A percentile compares a stretch with the other conserved stretches of the same genome.
Conservation (phyloP, 1,140 invertebrate genomes). For the Drosophila athabasca region DNA sequence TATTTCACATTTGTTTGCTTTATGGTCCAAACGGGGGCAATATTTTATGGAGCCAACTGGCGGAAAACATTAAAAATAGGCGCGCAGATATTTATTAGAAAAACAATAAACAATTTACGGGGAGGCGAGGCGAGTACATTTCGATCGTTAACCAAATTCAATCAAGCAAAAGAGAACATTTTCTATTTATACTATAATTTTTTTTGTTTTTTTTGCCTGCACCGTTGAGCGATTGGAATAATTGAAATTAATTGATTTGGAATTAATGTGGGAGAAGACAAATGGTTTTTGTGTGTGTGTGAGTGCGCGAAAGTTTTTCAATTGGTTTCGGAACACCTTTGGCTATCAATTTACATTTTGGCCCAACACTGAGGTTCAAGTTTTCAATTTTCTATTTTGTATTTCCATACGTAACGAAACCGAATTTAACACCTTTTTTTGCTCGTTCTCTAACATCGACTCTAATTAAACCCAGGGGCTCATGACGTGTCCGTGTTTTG, state of each 20-base stretch:
- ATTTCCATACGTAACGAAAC: conserved; percentile 48
- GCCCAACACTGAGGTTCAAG: conserved; percentile 4
- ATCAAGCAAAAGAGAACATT: conserved; percentile 17
- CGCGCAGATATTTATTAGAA: conserved; percentile 41
- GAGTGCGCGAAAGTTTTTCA: neutral
- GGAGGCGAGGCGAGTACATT: conserved; percentile 17
- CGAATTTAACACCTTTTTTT: conserved; percentile 59
- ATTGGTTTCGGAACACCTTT: conserved; percentile 36
- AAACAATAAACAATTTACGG: conserved; percentile 38
- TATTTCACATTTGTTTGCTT: conserved; percentile 30
- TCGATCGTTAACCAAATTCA: conserved; percentile 38
- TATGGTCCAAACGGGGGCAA: conserved; percentile 19
- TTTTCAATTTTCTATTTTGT: conserved; percentile 41
- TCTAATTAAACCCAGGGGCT: conserved; percentile 23
- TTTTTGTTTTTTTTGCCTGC: conserved; percentile 26
- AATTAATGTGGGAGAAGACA: conserved; percentile 26
- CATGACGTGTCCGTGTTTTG: conserved; percentile 3
- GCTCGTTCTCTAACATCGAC: conserved; percentile 12
- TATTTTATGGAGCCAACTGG: conserved; percentile 29
- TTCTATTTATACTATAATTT: conserved; percentile 7
- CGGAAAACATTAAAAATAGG: conserved; percentile 11
- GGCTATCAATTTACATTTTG: conserved; percentile 50
- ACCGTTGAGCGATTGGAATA: conserved; percentile 50
- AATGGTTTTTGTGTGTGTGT: conserved; percentile 1
- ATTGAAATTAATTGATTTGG: conserved; percentile 59